These are phyloP conservation scores for Myathropa florea DNA, from an alignment of 2,888 invertebrate genomes.

Conservation along the genomic window DNA sequence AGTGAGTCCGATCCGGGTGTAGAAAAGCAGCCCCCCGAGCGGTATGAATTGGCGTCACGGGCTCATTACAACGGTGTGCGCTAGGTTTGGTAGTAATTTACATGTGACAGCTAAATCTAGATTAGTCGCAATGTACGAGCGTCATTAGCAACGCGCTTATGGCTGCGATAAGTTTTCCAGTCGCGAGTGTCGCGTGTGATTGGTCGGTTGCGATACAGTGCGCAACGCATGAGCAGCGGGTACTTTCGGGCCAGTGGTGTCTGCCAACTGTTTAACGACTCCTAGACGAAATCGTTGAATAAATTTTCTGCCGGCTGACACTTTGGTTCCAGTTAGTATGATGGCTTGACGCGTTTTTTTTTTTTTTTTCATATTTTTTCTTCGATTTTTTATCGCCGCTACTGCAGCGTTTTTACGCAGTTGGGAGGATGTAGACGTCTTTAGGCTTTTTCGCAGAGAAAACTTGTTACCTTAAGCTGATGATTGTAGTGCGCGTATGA, in stretches of 20 bases:
- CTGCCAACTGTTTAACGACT: constrained; percentile 63
- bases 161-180: constrained; percentile 38
- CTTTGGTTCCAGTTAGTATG: constrained; percentile 26
- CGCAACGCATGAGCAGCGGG: constrained; percentile 20
- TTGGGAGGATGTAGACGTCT: neutral
- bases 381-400: neutral
- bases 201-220: constrained; percentile 51
- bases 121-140: constrained; percentile 65
- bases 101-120: constrained; percentile 70
- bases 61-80: constrained; percentile 57
- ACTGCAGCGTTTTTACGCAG: neutral
- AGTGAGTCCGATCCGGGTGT: constrained; percentile 42
- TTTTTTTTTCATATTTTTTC: too few species aligned
- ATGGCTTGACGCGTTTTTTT: neutral
- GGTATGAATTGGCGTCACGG: constrained; percentile 60
- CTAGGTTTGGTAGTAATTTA: constrained; percentile 61
- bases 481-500: neutral
- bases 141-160: constrained; percentile 66
- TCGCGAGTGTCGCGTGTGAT: constrained; percentile 21
- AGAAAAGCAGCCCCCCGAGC: constrained; percentile 55
- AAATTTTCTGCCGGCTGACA: constrained; percentile 47
- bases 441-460: neutral
- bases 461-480: neutral
- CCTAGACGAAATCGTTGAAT: constrained; percentile 61
- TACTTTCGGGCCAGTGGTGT: constrained; percentile 33